Conservation (phyloP, 2,797 vertebrate genomes). For the Myripristis murdjan region DNA sequence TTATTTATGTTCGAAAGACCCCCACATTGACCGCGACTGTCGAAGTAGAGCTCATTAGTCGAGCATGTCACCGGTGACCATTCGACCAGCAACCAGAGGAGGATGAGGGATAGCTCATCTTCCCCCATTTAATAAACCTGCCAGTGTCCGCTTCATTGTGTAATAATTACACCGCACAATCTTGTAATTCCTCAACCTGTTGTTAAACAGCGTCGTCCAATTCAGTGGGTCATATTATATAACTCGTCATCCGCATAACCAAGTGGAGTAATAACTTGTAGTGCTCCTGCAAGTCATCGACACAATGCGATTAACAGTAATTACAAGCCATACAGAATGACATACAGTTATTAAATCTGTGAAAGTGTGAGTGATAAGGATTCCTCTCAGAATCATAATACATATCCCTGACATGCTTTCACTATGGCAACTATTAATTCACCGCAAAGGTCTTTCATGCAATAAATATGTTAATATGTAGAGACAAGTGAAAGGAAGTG, state of each 20-base stretch:
- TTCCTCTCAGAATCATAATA: conserved; percentile 69
- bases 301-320: conserved; percentile 73
- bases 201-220: conserved; percentile 60
- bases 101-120: conserved; percentile 49
- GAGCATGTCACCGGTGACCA: conserved; percentile 52
- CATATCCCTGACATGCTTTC: conserved; percentile 50
- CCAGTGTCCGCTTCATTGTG: conserved; percentile 53
- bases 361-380: conserved; percentile 57
- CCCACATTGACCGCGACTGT: conserved; percentile 3
- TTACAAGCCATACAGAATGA: conserved; percentile 75
- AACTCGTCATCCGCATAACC: conserved; percentile 63
- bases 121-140: conserved; percentile 66
- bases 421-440: conserved; percentile 62
- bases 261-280: conserved; percentile 68
- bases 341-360: conserved; percentile 68
- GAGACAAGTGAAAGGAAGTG: no score
- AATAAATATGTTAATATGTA: no score
- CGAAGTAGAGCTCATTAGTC: conserved; percentile 45
- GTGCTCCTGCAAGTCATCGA: conserved; percentile 66
- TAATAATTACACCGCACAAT: conserved; percentile 66
- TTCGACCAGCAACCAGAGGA: conserved; percentile 42
- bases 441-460: conserved; percentile 43
- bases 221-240: conserved; percentile 61
- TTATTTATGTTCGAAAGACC: conserved; percentile 32
- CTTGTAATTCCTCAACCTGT: conserved; percentile 54